Percentiles rank a stretch among this genome's conserved stretches.
Conservation (phyloP, 1,140 invertebrate species). For the Magallana gigas region DNA sequence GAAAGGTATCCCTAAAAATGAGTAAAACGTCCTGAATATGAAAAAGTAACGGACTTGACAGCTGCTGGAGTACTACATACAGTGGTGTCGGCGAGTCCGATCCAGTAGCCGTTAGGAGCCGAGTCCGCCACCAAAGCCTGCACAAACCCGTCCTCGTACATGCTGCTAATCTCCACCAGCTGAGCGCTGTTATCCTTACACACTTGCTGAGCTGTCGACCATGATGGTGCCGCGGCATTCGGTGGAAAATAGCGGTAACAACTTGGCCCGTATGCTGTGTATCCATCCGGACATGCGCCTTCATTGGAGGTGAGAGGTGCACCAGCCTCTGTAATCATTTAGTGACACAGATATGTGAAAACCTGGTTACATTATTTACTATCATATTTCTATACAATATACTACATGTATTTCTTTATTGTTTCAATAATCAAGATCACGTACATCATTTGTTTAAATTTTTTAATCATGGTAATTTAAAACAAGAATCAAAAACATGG, state of each 20-base stretch:
- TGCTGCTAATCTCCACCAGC: neutral
- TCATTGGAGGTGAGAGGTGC: neutral
- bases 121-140: slow-evolving; percentile 5
- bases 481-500: too few species aligned
- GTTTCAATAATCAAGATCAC: too few species aligned
- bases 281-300: neutral
- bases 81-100: slow-evolving; percentile 26
- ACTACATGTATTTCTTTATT: too few species aligned
- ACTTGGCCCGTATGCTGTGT: neutral
- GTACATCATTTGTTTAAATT: too few species aligned
- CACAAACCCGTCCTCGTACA: slow-evolving; percentile 57
- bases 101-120: slow-evolving; percentile 35
- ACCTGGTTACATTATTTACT: too few species aligned
- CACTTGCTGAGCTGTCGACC: neutral
- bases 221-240: neutral
- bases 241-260: slow-evolving; percentile 20
- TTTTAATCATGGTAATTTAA: too few species aligned
- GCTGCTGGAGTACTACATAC: neutral
- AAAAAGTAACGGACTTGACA: too few species aligned
- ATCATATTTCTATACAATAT: too few species aligned
- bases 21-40: too few species aligned
- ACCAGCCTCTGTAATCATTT: neutral
- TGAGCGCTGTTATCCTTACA: neutral
- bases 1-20: too few species aligned
- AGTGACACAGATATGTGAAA: neutral